Evolutionary conservation across 2,888 invertebrate species (phyloP), one percentile per base, ranked within the genome.

Genomic region (Entomobrya multifasciata): DNA sequence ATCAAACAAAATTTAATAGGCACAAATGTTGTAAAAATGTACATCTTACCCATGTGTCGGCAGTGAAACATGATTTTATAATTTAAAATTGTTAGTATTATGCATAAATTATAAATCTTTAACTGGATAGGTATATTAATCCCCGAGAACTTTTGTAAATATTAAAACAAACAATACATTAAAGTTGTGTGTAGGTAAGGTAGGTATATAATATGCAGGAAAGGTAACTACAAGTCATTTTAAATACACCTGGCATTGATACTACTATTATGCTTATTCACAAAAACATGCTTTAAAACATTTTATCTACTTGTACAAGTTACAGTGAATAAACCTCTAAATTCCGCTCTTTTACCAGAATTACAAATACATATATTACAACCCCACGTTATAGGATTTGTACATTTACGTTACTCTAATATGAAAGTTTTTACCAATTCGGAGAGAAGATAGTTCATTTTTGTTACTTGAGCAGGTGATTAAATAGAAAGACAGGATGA

Each of bases 191-290:
- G 47, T 76, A 13, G 11, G 41, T 55, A 52, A 11, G 25, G 25
- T 22, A 55, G n/a, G 49, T 36, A 13, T 30, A 70, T 52, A 72
- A 22, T 25, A 80, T 67, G 65, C 49, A 81, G 27, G 22, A 47
- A n/a, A 55, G 84, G 84, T 85, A 85, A 85, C 84, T 85, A 85
- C 77, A 85, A 67, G 25, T 85, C 78, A 57, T 36, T 52, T 81
- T 70, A 72, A 81, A 81, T 67, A 67, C 62, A 62, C 20, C 5
- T 36, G 36, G 36, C 36, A 36, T 36, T 36, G n/a, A n/a, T 36
- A 36, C 36, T 6, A 6, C 4, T 36, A 36, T 6, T 36, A 36
- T 36, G 36, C 36, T 36, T 4, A 6, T 6, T 8, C 8, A 8
- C 36, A 36, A 6, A 36, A 6, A 36, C 4, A 36, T 36, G 49